These are phyloP conservation scores for Corythaeola cristata DNA, from an alignment of 2,113 vertebrate genomes.

Conservation along the genomic window DNA sequence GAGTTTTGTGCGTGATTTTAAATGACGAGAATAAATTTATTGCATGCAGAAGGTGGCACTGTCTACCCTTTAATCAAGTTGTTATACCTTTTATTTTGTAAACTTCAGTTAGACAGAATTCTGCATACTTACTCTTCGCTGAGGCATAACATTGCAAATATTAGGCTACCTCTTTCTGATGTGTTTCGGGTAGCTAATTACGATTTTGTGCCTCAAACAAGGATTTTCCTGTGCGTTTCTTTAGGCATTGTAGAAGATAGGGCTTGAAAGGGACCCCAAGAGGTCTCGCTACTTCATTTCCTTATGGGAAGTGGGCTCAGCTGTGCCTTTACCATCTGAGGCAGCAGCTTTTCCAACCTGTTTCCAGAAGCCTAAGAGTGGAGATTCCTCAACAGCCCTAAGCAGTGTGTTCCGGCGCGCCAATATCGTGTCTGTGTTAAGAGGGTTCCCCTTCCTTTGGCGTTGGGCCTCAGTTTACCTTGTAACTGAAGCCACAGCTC, in stretches of 20 bases:
- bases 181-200: background rate
- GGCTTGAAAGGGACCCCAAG: background rate
- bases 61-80: constrained; percentile 80
- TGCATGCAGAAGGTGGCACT: constrained; percentile 85
- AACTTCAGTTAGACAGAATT: constrained; percentile 42
- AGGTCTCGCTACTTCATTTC: background rate
- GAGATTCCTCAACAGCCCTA: background rate
- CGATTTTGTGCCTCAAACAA: background rate
- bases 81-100: constrained; percentile 66
- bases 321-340: background rate
- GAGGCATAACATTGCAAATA: background rate
- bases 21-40: constrained; percentile 65
- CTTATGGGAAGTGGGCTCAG: background rate
- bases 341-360: background rate
- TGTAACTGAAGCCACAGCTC: background rate
- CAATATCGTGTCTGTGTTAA: no score
- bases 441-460: background rate
- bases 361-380: background rate
- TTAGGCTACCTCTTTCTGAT: background rate
- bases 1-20: background rate
- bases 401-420: background rate
- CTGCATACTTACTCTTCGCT: background rate
- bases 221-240: background rate
- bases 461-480: background rate
- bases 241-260: background rate